Base-by-base conservation (phyloP, 2,797 vertebrate species). In the Notolepis coatsorum region DNA sequence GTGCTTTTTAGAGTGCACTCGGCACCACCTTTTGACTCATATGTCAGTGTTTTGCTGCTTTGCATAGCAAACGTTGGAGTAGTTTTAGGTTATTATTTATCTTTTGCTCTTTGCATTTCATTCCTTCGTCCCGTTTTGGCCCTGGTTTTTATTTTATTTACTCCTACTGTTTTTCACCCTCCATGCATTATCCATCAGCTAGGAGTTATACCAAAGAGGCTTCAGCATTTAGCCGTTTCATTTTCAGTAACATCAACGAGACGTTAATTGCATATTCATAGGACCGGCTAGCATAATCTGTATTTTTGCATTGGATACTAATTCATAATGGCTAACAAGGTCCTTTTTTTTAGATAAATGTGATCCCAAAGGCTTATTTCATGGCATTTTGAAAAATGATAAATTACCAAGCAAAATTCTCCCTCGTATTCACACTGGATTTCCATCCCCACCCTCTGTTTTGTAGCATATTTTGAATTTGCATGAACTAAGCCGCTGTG, bases 401-500 rank as follows among this genome's bases (percentile, higher is more conserved):
- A 45, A 25, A 61, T 48, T 25, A 6, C 35, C 71, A 61, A 68
- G 60, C 20, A 39, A 17, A 23, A 41, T 64, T 61, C 42, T 33
- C 58, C 35, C 17, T 33, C 57, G 20, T 60, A 46, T 57, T 59
- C 50, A 58, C 42, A 18, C 37, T 51, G 31, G 50, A 12, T 35
- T 25, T 57, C 15, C 13, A 43, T 17, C 28, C 30, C 10, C 28
- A 17, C n/a, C 7, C 43, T 25, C 13, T 59, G 21, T 13, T 55
- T 56, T 20, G 5, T 47, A 24, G 43, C 24, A 10, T 35, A 42
- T 64, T 55, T 33, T 39, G 23, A 45, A 23, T 63, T 59, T 72
- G 69, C 69, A 54, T 76, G 68, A 45, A 51, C 50, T 50, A 7
- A 61, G 45, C 31, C 31, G 45, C 17, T 58, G 5, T 59, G 24